A percentile compares a stretch with the other conserved stretches of the same genome.
Conservation (phyloP, 64 coral and sea anemone species). For the Actinia tenebrosa region DNA sequence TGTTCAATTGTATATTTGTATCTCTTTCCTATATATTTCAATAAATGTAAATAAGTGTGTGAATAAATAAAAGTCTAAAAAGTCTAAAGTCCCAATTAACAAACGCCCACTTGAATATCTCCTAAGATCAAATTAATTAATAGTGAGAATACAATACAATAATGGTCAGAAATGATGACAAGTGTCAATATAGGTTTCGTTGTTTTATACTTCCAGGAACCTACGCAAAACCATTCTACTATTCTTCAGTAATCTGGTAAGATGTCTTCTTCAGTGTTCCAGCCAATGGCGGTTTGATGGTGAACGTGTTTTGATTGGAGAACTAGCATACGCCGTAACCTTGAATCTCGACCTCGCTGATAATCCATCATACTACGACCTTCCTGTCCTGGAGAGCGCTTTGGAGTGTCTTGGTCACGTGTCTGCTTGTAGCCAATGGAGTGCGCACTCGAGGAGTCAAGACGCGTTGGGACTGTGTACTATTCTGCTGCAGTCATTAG, state of each 20-base stretch:
- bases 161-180: too few relatives aligned
- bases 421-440: constrained; percentile 54
- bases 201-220: constrained; percentile 18
- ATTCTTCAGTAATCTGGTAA: constrained; percentile 55
- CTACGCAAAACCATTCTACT: constrained; percentile 65
- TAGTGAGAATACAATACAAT: too few relatives aligned
- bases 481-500: constrained; percentile 53
- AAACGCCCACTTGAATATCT: too few relatives aligned
- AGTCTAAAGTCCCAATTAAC: too few relatives aligned
- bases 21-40: too few relatives aligned
- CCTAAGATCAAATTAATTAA: too few relatives aligned
- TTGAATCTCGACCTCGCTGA: constrained; percentile 83
- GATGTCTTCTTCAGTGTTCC: constrained; percentile 37
- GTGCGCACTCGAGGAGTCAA: constrained; percentile 54
- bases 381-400: constrained; percentile 77
- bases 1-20: too few relatives aligned
- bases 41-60: too few relatives aligned
- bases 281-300: constrained; percentile 58
- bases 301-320: constrained; percentile 78
- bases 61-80: too few relatives aligned
- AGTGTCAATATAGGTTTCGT: not conserved
- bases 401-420: constrained; percentile 75
- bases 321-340: constrained; percentile 66
- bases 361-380: constrained; percentile 89
- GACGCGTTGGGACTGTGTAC: constrained; percentile 53